phyloP scores from a whole-genome alignment of 92 coral and sea anemone species.

The Umimayanthus kanabou region DNA sequence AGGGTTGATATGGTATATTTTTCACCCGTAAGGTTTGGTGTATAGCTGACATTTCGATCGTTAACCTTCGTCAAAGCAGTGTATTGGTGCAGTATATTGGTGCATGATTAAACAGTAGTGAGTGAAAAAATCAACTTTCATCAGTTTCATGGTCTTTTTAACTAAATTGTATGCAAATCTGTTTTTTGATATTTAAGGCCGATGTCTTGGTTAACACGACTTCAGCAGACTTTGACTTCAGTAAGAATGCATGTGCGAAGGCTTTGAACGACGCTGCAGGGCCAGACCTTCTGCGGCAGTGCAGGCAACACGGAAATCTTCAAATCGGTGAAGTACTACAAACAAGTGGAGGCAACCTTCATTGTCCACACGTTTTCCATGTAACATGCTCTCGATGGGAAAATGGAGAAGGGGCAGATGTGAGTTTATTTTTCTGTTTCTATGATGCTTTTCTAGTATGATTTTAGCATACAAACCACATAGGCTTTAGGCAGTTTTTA shows the following conservation, averaged over 20 bases:
- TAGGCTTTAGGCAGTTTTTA: no score
- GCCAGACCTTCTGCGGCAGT: slow-evolving; percentile 62
- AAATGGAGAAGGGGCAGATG: slow-evolving; percentile 59
- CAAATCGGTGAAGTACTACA: slow-evolving; percentile 59
- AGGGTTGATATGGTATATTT: no score
- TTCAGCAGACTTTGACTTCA: slow-evolving; percentile 54
- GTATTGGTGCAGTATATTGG: no score
- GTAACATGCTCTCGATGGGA: slow-evolving; percentile 54
- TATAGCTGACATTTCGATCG: no score
- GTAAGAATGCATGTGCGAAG: slow-evolving; percentile 60
- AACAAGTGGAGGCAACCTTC: slow-evolving; percentile 58
- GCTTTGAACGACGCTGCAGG: slow-evolving; percentile 71
- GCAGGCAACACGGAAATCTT: slow-evolving; percentile 50
- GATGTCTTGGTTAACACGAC: slow-evolving; percentile 70
- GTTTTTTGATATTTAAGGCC: slow-evolving; percentile 42
- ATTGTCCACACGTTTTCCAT: slow-evolving; percentile 62
- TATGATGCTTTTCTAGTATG: no score
- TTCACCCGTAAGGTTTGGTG: no score
- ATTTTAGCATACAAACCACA: not conserved
- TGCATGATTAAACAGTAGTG: no score
- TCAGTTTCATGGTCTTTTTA: not conserved
- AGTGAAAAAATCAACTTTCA: no score
- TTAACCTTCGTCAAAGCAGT: no score
- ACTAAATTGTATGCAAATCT: not conserved
- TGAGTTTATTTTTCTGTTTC: slow-evolving; percentile 7